Base-by-base conservation (phyloP, 1,140 invertebrate species). In the honey bee (Apis mellifera) region DNA sequence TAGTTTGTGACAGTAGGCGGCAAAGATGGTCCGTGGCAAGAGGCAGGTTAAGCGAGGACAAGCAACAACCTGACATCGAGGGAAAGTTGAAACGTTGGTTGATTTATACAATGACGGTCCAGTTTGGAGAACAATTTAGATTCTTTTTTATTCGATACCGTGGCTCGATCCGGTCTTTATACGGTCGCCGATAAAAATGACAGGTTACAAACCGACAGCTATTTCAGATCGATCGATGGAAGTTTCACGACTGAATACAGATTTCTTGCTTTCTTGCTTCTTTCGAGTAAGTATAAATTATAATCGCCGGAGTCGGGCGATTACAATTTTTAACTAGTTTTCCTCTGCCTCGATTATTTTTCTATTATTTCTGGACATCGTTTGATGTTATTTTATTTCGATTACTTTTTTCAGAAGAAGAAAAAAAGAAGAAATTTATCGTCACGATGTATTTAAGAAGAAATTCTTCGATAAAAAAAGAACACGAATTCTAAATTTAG, bases 1-100 rank as follows among this genome's bases (percentile, higher is more conserved):
- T 86, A 84, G 74, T 57, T n/a, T 62, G 65, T 77, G 78, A 86
- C 76, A 69, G 86, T 84, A 84, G 78, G 85, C 78, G 85, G 54
- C 54, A 80, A 78, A 82, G 86, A 88, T 87, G 82, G 82, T 26
- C 54, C 71, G 80, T 62, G 17, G 32, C 68, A 3, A 71, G 73
- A 72, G 60, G 21, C 83, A 82, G 65, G 76, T 86, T 86, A 52
- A 64, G 17, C 32, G 76, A 79, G 70, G 23, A 82, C 74, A 65
- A 57, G 48, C 71, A 42, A 42, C 71, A 72, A 79, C 62, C 81
- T 64, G 85, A 71, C 70, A 54, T 70, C 85, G 82, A 84, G 86
- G 84, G 74, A 86, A 87, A 87, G 86, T 86, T 75, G 78, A 65
- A 75, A 59, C 54, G 19, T 32, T 42, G 32, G 59, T 73, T 77